Percentiles rank a stretch among this genome's conserved stretches.
These are phyloP conservation scores for Enteromius anoplus DNA, from an alignment of 2,797 vertebrate genomes.

Conservation along the genomic window DNA sequence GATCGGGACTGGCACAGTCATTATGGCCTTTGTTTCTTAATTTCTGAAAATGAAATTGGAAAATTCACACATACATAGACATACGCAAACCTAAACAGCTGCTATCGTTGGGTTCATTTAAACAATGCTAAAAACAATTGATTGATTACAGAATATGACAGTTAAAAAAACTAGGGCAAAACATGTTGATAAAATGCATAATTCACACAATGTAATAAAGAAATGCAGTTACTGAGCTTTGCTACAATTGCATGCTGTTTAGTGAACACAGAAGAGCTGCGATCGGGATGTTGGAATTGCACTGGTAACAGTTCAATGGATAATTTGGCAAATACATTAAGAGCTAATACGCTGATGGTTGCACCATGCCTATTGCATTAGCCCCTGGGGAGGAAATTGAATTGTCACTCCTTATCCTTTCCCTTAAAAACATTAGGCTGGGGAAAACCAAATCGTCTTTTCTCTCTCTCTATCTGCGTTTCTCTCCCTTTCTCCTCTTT, in stretches of 20 bases:
- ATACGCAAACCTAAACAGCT: conserved; percentile 60
- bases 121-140: background rate
- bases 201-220: conserved; percentile 17
- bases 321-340: conserved; percentile 52
- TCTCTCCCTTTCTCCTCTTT: conserved; percentile 19
- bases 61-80: conserved; percentile 85
- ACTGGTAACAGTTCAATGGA: conserved; percentile 41
- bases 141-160: background rate
- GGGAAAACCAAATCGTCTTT: conserved; percentile 60
- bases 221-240: conserved; percentile 6
- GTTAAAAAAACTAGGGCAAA: background rate
- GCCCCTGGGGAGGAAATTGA: conserved; percentile 58
- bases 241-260: conserved; percentile 12
- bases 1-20: conserved; percentile 99
- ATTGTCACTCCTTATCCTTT: conserved; percentile 61
- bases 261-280: conserved; percentile 34
- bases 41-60: conserved; percentile 99
- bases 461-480: conserved; percentile 36
- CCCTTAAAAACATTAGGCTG: conserved; percentile 61
- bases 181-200: conserved; percentile 12
- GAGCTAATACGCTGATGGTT: conserved; percentile 42
- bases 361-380: conserved; percentile 47
- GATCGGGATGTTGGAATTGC: conserved; percentile 38
- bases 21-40: conserved; percentile 99
- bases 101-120: conserved; percentile 18